Percentiles rank a stretch among this genome's conserved stretches.
These are phyloP conservation scores for Erythrocebus patas DNA, from an alignment of 2,113 vertebrate species.

Conservation along the genomic window DNA sequence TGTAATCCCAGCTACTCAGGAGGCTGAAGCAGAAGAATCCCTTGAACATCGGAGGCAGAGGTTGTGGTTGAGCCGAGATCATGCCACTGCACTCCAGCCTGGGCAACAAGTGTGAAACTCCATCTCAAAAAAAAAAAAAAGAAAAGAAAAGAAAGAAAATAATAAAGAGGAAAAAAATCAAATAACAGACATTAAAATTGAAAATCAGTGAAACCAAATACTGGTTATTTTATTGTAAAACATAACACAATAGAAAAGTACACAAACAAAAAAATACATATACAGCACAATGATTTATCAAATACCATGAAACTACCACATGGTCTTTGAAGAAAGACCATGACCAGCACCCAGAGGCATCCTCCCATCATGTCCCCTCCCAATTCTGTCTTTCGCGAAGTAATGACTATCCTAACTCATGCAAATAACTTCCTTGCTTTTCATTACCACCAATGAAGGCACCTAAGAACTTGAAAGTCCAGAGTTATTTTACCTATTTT, in stretches of 20 bases:
- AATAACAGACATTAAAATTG: background rate
- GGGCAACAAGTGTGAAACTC: too few relatives aligned
- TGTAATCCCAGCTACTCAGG: too few relatives aligned
- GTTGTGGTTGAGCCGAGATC: too few relatives aligned
- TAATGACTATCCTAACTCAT: background rate
- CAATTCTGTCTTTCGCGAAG: too few relatives aligned
- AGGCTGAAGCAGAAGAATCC: too few relatives aligned
- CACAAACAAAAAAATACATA: background rate
- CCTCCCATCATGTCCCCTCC: background rate
- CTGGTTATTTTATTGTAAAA: background rate
- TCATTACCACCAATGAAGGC: background rate
- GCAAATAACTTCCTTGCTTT: background rate
- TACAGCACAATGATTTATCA: background rate
- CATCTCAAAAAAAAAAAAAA: background rate
- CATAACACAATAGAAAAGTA: background rate
- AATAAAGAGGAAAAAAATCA: background rate
- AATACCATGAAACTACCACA: background rate
- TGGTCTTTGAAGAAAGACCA: background rate
- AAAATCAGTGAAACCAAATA: background rate
- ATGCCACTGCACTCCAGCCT: too few relatives aligned
- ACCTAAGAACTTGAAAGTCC: background rate
- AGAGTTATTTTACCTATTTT: background rate
- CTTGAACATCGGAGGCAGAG: too few relatives aligned
- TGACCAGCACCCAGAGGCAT: background rate
- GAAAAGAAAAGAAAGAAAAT: background rate